Base-by-base conservation (phyloP, 1,140 invertebrate genomes). In the Phymorhynchus buccinoides region DNA sequence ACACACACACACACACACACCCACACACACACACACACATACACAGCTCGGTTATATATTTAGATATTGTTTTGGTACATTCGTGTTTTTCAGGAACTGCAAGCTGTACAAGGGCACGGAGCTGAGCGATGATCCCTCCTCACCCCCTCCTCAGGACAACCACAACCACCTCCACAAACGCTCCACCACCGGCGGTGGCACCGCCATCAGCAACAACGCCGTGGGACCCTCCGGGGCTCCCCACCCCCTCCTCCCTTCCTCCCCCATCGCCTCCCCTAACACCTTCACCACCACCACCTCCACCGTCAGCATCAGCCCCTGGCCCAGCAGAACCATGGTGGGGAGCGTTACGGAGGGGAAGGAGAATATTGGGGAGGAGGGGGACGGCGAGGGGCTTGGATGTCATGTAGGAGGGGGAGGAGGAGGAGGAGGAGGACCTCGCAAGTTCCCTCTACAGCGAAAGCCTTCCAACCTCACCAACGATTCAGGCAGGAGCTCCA, bases 391-490 rank as follows among this genome's bases (percentile, higher is more conserved):
- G 44, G 18, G 44, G 18, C 18, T 6, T 6, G 44, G 44, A 44
- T 48, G 52, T 48, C 7, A 18, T 48, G 39, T 48, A 27, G 73
- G 52, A 52, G 41, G 56, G 12, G 66, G 32, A 9, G 68, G 80
- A 52, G 56, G 14, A 30, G 32, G 35, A 14, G 86, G 12, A 32
- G 68, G 68, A 44, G 41, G 62, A 9, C 42, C 44, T 32, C 39
- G 42, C 39, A 91, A 91, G 82, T 84, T 87, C 80, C 88, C 90
- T 0, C 87, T 91, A n/a, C 84, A 87, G 52, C 87, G 89, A 22
- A 91, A 91, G 80, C 87, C 87, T 85, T 91, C 91, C 32, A 92
- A 91, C 88, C 88, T 91, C 27, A 91, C 90, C 68, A 89, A 86
- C 85, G 91, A 92, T 85, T 92, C 91, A 0, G 91, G 90, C 30